phyloP scores from a whole-genome alignment of 2,797 vertebrate species.

The Gorsachius magnificus region DNA sequence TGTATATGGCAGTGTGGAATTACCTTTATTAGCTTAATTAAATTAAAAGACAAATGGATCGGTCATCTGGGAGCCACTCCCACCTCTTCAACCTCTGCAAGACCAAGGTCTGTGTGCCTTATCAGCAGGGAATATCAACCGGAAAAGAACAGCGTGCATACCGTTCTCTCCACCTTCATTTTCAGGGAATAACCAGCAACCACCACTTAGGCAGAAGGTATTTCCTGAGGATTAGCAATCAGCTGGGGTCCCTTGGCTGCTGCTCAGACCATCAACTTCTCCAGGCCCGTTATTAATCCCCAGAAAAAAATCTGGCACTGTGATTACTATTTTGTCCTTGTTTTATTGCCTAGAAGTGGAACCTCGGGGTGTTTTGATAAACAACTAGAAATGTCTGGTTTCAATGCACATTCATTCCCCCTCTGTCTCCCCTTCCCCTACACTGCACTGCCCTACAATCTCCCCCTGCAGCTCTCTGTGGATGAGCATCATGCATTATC shows the following conservation, averaged over 20 bases:
- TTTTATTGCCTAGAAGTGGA: conserved; percentile 24
- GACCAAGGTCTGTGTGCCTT: background rate
- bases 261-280: conserved; percentile 37
- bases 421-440: background rate
- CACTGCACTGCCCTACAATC: background rate
- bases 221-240: conserved; percentile 66
- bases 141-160: background rate
- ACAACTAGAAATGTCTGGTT: background rate
- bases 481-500: background rate
- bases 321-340: background rate
- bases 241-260: background rate
- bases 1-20: background rate
- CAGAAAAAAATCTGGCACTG: conserved; percentile 12
- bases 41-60: background rate
- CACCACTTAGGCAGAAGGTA: conserved; percentile 30
- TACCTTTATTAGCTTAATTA: background rate
- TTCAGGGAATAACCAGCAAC: conserved; percentile 41
- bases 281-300: conserved; percentile 42
- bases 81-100: background rate
- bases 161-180: background rate
- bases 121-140: background rate
- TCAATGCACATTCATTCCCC: background rate
- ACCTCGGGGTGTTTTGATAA: background rate
- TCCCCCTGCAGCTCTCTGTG: background rate
- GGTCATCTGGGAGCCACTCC: background rate